Conservation (phyloP, 1,140 invertebrate species). For the Artemia franciscana region DNA sequence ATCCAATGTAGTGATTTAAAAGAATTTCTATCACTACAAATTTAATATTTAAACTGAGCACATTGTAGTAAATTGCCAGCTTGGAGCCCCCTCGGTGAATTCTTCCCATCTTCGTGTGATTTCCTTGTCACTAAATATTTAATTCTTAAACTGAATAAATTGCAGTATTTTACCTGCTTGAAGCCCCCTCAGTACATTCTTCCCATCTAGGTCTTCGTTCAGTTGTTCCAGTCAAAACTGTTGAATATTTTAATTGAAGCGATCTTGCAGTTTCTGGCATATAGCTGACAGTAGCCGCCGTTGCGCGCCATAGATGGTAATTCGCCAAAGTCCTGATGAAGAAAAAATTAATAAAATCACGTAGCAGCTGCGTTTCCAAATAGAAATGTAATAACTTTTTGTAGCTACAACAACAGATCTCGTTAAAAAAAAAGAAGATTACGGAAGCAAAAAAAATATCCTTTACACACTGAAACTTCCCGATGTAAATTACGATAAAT, state of each 20-base stretch:
- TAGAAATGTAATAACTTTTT: too few species aligned
- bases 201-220: constrained; percentile 59
- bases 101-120: too few species aligned
- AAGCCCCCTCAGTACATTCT: constrained; percentile 47
- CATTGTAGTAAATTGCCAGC: too few species aligned
- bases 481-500: too few species aligned
- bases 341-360: constrained; percentile 9
- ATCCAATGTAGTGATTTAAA: too few species aligned
- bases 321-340: constrained; percentile 36
- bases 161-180: constrained; percentile 38
- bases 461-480: too few species aligned
- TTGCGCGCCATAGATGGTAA: constrained; percentile 57
- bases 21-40: too few species aligned
- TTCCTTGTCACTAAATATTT: too few species aligned
- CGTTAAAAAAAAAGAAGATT: background rate
- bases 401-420: background rate
- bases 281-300: constrained; percentile 43
- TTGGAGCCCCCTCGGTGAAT: too few species aligned
- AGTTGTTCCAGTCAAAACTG: constrained; percentile 43
- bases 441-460: background rate
- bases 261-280: constrained; percentile 43
- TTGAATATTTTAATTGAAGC: constrained; percentile 42
- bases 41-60: too few species aligned
- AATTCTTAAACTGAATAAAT: too few species aligned
- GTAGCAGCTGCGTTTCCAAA: background rate